phyloP scores from a whole-genome alignment of 2,888 invertebrate genomes.

The Tetramorium bicarinatum region DNA sequence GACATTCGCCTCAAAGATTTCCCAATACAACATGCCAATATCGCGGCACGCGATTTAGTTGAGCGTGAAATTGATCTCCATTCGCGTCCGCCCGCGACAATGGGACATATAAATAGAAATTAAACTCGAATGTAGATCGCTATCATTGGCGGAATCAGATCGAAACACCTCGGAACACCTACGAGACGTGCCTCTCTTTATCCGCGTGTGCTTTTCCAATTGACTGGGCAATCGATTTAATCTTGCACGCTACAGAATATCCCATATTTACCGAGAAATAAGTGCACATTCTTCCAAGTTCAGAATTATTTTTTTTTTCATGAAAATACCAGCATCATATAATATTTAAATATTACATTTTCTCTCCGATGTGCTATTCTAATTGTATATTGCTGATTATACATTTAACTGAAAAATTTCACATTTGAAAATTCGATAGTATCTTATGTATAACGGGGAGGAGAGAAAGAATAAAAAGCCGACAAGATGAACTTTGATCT shows the following conservation, averaged over 20 bases:
- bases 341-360: neutral
- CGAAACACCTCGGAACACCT: constrained; percentile 39
- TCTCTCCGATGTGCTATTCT: neutral
- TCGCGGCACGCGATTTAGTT: constrained; percentile 58
- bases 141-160: constrained; percentile 51
- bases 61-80: constrained; percentile 70
- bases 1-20: constrained; percentile 59
- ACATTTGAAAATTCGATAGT: neutral
- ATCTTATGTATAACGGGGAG: neutral
- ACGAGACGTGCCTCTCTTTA: constrained; percentile 45
- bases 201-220: constrained; percentile 28
- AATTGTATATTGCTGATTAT: neutral
- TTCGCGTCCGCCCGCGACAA: constrained; percentile 52
- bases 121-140: constrained; percentile 39
- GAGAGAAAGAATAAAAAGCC: neutral
- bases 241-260: neutral
- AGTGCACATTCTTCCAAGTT: neutral
- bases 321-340: neutral
- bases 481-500: constrained; percentile 55
- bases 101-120: constrained; percentile 62
- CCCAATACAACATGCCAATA: constrained; percentile 40
- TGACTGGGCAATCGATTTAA: neutral
- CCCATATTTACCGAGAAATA: neutral
- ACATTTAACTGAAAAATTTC: constrained; percentile 60
- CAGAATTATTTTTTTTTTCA: neutral